Evolutionary conservation across 2,888 invertebrate genomes (phyloP), one percentile per base, ranked within the genome.

Genomic region (Spodoptera picta): DNA sequence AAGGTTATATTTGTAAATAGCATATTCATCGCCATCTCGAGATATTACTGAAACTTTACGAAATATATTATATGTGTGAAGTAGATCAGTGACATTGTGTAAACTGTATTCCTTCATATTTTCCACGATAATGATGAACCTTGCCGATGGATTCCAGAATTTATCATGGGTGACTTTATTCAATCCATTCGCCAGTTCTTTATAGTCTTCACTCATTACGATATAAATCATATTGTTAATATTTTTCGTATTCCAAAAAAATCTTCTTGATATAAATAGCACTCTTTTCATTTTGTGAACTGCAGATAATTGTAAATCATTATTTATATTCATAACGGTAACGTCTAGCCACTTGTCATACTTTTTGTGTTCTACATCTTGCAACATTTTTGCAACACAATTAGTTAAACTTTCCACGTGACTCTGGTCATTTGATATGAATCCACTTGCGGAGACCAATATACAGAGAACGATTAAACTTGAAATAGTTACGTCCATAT

Each of bases 91-190:
- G 14, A 88, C 36, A 2, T 73, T 47, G 7, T 55, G 5, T 58
- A 83, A 50, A 24, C 69, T 48, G 51, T 69, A 11, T 10, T 67
- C 49, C 24, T 19, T n/a, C 24, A 82, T 19, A 46, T 72, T 50
- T 41, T 83, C 56, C 5, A 86, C 36, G 1, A 82, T 57, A 24
- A 88, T 80, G 42, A 89, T 75, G 49, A 87, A 87, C 47, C 69
- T 79, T n/a, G 80, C 82, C 44, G 45, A 52, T 19, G 85, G 83
- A 60, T 83, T 84, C 83, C 87, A 89, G 46, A 77, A 81, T 12
- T 12, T 43, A 48, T 85, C 84, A 5, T 67, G 56, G 61, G 62
- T 75, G 4, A 77, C 55, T 41, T 63, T 42, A 10, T 65, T 48
- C 12, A 88, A 59, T 1, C 76, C 81, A 2, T 47, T 43, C 60